Percentiles rank a stretch among this genome's conserved stretches.
Evolutionary conservation across 2,113 vertebrate genomes (phyloP).

Genomic region (Hydrolagus affinis): DNA sequence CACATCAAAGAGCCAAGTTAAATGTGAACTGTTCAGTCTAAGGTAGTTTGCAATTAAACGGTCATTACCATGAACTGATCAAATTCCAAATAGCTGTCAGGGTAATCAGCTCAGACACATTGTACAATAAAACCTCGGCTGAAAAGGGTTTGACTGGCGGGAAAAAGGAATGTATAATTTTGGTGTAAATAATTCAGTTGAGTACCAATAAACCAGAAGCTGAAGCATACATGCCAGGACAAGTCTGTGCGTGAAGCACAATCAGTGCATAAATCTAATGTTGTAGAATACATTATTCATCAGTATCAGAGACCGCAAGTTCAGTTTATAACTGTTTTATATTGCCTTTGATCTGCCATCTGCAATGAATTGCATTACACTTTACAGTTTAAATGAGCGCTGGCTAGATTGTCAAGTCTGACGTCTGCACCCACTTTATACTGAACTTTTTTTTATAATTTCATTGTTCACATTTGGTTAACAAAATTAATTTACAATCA

Average conservation of each 20-base stretch:
- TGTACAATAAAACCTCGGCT: not conserved
- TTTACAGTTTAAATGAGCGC: slow-evolving; percentile 3
- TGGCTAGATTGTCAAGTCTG: not conserved
- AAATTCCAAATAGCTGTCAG: not conserved
- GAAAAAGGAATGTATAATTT: not conserved
- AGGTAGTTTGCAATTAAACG: not conserved
- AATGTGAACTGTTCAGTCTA: not conserved
- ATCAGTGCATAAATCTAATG: slow-evolving; percentile 18
- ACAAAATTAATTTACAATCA: not conserved
- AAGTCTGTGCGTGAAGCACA: not conserved
- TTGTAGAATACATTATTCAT: slow-evolving; percentile 3
- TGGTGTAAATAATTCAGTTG: too few relatives aligned
- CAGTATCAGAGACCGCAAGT: not conserved
- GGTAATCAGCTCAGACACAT: not conserved
- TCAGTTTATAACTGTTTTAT: not conserved
- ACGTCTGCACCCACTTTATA: not conserved
- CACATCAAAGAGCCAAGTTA: not conserved
- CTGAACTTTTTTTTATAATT: not conserved
- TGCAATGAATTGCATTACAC: not conserved
- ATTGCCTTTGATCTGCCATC: slow-evolving; percentile 27
- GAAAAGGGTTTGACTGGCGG: not conserved
- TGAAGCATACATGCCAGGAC: not conserved
- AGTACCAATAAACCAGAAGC: not conserved
- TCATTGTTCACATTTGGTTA: not conserved
- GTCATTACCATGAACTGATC: not conserved